Evolutionary conservation across 2,797 vertebrate genomes (phyloP), one percentile per base, ranked within the genome.

Genomic region (Microctenopoma stevenorrisi): DNA sequence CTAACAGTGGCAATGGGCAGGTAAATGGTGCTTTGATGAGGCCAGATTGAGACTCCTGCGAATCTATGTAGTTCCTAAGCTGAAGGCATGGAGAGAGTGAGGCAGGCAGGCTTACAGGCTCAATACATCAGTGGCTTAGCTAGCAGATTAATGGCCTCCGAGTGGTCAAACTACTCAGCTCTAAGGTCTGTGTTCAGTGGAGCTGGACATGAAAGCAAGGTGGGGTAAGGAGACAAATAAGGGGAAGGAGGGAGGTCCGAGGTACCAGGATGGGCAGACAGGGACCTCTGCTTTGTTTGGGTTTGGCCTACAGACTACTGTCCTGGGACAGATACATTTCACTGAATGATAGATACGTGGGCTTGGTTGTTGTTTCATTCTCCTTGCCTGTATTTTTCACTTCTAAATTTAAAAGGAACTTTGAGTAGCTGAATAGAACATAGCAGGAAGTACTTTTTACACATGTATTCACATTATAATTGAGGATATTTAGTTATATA

Each of bases 61-160:
- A 85, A 71, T 91, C 79, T 88, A 57, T 86, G 79, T 76, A 79
- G 74, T 72, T 74, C 53, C 79, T 88, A 89, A 92, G 81, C 88
- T 88, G 77, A 86, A 79, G 84, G 85, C 86, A 86, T 85, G 84
- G 85, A 90, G 88, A 86, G 79, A 88, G 86, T 62, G 83, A 92
- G 81, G 87, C 83, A 85, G 87, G 80, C 87, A 76, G 83, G 87
- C 89, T 92, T 92, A 88, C 88, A 72, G 85, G 86, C 89, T 92
- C 91, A 91, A 91, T 94, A 92, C 92, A 92, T 90, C 93, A 93
- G 91, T 92, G 90, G 89, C 91, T 93, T 91, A 92, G 88, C 86
- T 83, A 85, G 87, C 90, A 94, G 93, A 93, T 94, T 94, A 94
- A 91, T 89, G 87, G 90, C 84, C 86, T 91, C 79, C 56, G 68